Evolutionary conservation across 2,888 invertebrate species (phyloP), one percentile per base, ranked within the genome.

Genomic region (Apodemia zela): DNA sequence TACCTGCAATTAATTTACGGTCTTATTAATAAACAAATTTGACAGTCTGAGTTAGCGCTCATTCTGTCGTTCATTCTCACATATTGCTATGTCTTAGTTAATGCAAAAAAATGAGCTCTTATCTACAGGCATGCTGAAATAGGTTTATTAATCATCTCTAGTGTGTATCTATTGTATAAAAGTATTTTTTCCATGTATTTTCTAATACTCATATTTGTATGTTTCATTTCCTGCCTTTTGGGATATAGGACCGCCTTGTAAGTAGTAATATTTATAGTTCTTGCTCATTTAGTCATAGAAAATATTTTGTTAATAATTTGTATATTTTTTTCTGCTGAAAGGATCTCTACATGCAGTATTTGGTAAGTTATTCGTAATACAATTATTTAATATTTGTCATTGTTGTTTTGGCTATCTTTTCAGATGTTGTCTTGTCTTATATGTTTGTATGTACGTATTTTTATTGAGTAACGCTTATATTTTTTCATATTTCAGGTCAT

Each of bases 331-430:
- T 75, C 78, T 77, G 76, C 79, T 63, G 65, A 68, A 80, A 94
- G 94, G 94, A 94, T 76, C 82, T 93, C 29, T 72, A 81, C 69
- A 80, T 79, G 72, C 76, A 77, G 68, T 80, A 89, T 72, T 70
- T 85, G 86, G 91, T 91, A 77, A 86, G 89, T 80, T 59, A 63
- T 29, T 42, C n/a, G 47, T 11, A 17, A 21, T 10, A 51, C 4
- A 21, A 21, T 10, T 51, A 21, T 21, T 11, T 8, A 51, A 11
- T 21, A 1, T 21, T 11, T 38, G 38, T 38, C 3, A 38, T 4
- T 38, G 15, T 38, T 38, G 13, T 10, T 13, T 51, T 21, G 21
- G 17, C 17, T 17, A 2, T 21, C 17, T 13, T 18, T 21, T 13
- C 4, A 13, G 21, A 5, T 51, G 21, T 18, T 11, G 51, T 18